Evolutionary conservation across 2,888 invertebrate genomes (phyloP).

Genomic region (Altica lythri): DNA sequence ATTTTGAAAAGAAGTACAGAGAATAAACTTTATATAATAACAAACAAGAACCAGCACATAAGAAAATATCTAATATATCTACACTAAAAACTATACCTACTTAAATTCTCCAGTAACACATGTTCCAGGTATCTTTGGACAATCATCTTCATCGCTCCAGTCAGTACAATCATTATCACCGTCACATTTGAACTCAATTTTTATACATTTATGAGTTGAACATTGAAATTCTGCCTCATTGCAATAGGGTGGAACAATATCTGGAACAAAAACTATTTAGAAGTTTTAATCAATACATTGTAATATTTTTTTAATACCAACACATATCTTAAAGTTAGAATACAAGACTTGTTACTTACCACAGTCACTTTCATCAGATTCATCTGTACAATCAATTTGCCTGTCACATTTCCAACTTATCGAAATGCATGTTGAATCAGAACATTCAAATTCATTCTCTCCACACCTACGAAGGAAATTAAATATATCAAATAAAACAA

Average conservation of each 20-base stretch:
- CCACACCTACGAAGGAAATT: conserved; percentile 65
- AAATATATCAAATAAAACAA: not conserved
- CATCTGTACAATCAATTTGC: conserved; percentile 75
- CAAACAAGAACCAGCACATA: no score
- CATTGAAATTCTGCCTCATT: conserved; percentile 78
- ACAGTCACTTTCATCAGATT: conserved; percentile 75
- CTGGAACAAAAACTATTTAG: conserved; percentile 39
- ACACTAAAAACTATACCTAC: conserved; percentile 56
- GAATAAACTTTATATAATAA: no score
- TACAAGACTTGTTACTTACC: conserved; percentile 57
- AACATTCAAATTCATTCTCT: conserved; percentile 74
- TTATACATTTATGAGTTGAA: conserved; percentile 72
- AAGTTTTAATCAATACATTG: conserved; percentile 9
- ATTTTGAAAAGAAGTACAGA: no score
- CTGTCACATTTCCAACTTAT: conserved; percentile 77
- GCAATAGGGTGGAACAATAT: conserved; percentile 65
- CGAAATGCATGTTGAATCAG: conserved; percentile 74
- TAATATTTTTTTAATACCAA: not conserved
- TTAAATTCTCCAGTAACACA: conserved; percentile 75
- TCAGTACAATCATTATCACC: conserved; percentile 88
- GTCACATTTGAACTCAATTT: conserved; percentile 78
- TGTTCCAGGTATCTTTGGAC: conserved; percentile 66
- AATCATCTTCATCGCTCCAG: conserved; percentile 84
- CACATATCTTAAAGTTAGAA: not conserved
- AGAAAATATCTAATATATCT: no score